Conservation (phyloP, 2,113 vertebrate species). For the Callaeas wilsoni region DNA sequence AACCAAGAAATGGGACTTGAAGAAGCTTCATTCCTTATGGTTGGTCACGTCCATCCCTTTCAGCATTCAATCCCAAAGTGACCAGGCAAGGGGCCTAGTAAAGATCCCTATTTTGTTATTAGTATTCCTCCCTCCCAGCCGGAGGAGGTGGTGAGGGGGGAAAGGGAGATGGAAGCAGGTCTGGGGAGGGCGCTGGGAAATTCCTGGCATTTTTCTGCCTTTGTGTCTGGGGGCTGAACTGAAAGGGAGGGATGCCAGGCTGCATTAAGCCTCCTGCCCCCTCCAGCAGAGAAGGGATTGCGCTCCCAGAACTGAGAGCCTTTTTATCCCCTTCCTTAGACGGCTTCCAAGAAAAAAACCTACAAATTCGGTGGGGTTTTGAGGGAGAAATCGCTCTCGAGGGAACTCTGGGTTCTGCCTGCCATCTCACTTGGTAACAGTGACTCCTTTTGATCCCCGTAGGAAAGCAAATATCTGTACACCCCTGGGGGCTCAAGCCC, state of each 20-base stretch:
- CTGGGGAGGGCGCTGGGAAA: conserved; percentile 67
- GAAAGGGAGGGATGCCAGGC: conserved; percentile 42
- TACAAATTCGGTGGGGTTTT: neutral
- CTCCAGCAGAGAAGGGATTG: conserved; percentile 28
- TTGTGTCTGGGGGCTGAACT: conserved; percentile 71
- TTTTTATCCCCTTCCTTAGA: neutral
- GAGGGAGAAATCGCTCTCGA: neutral
- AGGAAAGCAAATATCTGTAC: neutral
- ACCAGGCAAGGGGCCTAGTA: neutral
- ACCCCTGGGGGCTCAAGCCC: neutral
- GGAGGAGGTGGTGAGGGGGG: neutral
- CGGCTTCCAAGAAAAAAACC: neutral
- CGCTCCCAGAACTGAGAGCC: neutral
- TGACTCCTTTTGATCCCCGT: neutral
- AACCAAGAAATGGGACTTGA: neutral
- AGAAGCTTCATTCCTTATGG: conserved; percentile 18
- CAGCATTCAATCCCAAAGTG: neutral
- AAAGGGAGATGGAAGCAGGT: neutral
- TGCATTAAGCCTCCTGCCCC: conserved; percentile 38
- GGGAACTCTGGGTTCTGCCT: neutral
- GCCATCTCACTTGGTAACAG: neutral
- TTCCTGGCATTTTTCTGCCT: conserved; percentile 76
- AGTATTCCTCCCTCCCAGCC: conserved; percentile 11
- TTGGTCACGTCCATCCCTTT: neutral
- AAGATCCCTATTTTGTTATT: neutral